These are phyloP conservation scores for Dendrophyllia cribrosa DNA, from an alignment of 64 coral and sea anemone species.

Conservation along the genomic window DNA sequence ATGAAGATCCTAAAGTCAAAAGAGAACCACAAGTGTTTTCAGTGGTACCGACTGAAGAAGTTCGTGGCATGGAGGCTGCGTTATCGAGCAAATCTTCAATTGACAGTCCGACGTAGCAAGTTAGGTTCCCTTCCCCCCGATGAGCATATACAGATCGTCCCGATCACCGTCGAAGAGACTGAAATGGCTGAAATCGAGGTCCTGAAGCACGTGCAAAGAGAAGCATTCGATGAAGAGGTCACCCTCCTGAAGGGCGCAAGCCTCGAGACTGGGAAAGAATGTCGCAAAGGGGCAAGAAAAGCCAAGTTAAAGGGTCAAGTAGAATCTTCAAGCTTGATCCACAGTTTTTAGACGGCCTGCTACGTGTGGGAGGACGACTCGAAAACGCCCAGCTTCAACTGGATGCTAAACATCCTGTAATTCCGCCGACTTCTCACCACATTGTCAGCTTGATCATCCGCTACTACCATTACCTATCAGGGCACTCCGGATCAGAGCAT, in stretches of 20 bases:
- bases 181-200: slow-evolving; percentile 25
- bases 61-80: slow-evolving; percentile 30
- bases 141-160: background rate
- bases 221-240: slow-evolving; percentile 3
- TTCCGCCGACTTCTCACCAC: slow-evolving; percentile 28
- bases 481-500: slow-evolving; percentile 54
- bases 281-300: background rate
- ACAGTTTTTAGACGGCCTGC: slow-evolving; percentile 25
- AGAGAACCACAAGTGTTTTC: background rate
- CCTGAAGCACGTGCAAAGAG: background rate
- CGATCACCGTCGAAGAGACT: slow-evolving; percentile 3
- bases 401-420: slow-evolving; percentile 42
- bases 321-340: slow-evolving; percentile 47
- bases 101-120: background rate
- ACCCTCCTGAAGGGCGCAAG: background rate
- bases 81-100: background rate
- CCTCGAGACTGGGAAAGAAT: background rate
- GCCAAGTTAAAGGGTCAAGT: slow-evolving; percentile 42
- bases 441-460: slow-evolving; percentile 38
- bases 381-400: background rate
- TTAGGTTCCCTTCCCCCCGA: background rate
- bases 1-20: slow-evolving; percentile 1
- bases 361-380: slow-evolving; percentile 48
- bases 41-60: slow-evolving; percentile 35
- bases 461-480: slow-evolving; percentile 26